Percentiles rank a stretch among this genome's conserved stretches.
phyloP scores from a whole-genome alignment of 1,140 invertebrate genomes.

The Apis laboriosa region DNA sequence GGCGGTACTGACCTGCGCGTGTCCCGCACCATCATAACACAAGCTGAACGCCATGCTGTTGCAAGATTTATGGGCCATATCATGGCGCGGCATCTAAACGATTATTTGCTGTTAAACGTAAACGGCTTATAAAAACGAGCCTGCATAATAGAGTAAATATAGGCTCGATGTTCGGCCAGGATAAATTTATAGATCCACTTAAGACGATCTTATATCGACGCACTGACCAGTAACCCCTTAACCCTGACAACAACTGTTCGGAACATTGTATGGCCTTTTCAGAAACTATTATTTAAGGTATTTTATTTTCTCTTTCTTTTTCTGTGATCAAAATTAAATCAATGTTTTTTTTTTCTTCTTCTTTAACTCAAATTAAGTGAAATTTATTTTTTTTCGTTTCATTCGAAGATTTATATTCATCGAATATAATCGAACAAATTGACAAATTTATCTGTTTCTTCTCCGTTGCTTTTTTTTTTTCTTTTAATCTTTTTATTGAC shows the following conservation, averaged over 20 bases:
- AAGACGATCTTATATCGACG: slow-evolving; percentile 61
- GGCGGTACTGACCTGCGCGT: slow-evolving; percentile 76
- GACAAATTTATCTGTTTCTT: background rate
- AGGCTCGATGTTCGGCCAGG: slow-evolving; percentile 70
- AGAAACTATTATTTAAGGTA: background rate
- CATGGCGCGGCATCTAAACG: slow-evolving; percentile 78
- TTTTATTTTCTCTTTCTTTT: too few relatives aligned
- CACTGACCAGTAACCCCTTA: slow-evolving; percentile 49
- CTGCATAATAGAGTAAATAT: slow-evolving; percentile 81
- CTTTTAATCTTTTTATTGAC: background rate
- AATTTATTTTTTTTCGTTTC: background rate
- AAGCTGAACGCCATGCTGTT: slow-evolving; percentile 65
- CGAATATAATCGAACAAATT: background rate
- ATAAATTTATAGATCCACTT: slow-evolving; percentile 79
- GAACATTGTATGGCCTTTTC: background rate
- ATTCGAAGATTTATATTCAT: background rate
- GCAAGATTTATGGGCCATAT: slow-evolving; percentile 78
- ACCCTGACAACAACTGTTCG: slow-evolving; percentile 25
- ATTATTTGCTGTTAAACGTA: slow-evolving; percentile 79
- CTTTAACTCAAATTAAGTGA: background rate
- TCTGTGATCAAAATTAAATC: too few relatives aligned
- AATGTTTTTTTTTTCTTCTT: background rate
- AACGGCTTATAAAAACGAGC: slow-evolving; percentile 76
- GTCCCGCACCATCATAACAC: slow-evolving; percentile 70
- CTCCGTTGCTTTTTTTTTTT: background rate